These are phyloP conservation scores for Nyctalus aviator DNA, from an alignment of 2,797 vertebrate genomes.

Conservation along the genomic window DNA sequence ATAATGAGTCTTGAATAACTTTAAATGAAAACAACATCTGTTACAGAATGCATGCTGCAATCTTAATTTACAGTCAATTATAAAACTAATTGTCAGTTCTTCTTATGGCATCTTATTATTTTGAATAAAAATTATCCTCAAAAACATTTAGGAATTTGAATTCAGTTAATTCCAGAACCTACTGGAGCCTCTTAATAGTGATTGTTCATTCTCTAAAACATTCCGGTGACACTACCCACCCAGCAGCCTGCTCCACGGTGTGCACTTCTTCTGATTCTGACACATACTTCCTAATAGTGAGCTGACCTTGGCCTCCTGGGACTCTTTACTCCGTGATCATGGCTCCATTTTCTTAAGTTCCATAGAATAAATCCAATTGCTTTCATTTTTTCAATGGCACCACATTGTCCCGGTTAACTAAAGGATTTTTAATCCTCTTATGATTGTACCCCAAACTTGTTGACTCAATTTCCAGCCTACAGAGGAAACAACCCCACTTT, in stretches of 20 bases:
- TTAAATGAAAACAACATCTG: slow-evolving; percentile 44
- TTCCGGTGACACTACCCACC: not conserved
- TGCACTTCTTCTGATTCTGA: not conserved
- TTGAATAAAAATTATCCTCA: slow-evolving; percentile 2
- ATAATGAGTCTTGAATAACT: slow-evolving; percentile 37
- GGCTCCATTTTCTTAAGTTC: not conserved
- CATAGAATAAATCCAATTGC: not conserved
- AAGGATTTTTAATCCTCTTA: not conserved
- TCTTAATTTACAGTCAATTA: slow-evolving; percentile 47
- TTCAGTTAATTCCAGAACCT: no score
- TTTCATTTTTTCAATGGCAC: not conserved
- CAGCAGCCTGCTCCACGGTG: not conserved
- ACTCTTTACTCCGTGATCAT: not conserved
- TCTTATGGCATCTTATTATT: slow-evolving; percentile 4
- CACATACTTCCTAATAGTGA: not conserved
- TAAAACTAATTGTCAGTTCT: slow-evolving; percentile 32
- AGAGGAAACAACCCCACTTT: not conserved
- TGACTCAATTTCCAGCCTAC: not conserved
- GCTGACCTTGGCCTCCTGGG: not conserved
- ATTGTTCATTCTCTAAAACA: not conserved
- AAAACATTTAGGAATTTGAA: not conserved
- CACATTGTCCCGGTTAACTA: not conserved
- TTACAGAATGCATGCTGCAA: not conserved
- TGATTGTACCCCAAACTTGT: not conserved
- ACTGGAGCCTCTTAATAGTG: not conserved